A percentile compares a stretch with the other conserved stretches of the same genome.
Conservation (phyloP, 53 echinoderm and acorn worm genomes). For the Stichopus horrens region DNA sequence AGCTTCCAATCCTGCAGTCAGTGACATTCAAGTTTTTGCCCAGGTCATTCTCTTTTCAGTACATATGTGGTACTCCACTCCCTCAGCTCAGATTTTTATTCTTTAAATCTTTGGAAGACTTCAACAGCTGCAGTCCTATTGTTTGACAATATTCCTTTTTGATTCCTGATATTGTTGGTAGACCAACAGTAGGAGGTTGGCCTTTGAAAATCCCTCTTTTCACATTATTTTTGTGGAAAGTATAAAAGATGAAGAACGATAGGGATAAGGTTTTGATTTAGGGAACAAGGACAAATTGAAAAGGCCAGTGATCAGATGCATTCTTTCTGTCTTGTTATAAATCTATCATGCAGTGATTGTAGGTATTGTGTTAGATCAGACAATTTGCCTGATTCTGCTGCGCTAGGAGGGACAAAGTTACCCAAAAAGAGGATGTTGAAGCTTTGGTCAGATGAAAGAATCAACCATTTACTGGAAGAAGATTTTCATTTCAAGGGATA, state of each 20-base stretch:
- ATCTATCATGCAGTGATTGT: background rate
- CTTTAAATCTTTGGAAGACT: background rate
- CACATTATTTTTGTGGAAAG: background rate
- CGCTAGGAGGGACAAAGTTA: too few relatives aligned
- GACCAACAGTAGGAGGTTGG: conserved; percentile 3
- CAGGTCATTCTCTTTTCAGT: too few relatives aligned
- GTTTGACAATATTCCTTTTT: background rate
- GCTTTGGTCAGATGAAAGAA: too few relatives aligned
- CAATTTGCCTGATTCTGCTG: too few relatives aligned
- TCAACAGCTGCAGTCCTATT: background rate
- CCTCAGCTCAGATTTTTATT: too few relatives aligned
- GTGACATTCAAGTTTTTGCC: too few relatives aligned
- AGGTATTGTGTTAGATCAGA: background rate
- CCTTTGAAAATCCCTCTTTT: background rate
- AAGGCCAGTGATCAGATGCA: background rate
- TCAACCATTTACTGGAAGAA: too few relatives aligned
- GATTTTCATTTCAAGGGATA: too few relatives aligned
- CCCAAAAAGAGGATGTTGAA: too few relatives aligned
- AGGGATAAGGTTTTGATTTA: background rate
- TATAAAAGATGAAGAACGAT: background rate
- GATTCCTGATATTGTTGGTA: background rate
- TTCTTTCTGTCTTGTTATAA: background rate
- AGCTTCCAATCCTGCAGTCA: too few relatives aligned
- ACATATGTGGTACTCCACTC: too few relatives aligned
- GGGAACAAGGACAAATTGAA: background rate